Conservation (phyloP, 1,140 invertebrate genomes). For the Delia radicum region DNA sequence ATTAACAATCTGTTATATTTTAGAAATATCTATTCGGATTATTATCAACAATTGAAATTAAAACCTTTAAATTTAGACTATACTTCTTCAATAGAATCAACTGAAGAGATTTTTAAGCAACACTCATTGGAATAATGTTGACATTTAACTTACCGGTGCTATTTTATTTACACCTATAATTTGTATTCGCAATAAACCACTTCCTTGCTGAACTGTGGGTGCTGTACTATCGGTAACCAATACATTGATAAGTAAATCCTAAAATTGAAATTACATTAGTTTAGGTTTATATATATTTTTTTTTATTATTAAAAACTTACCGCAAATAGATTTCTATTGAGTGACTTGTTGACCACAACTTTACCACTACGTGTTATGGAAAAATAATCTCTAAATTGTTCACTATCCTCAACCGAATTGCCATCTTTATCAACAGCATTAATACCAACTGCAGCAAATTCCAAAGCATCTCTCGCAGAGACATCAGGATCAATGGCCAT, state of each 20-base stretch:
- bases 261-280: neutral
- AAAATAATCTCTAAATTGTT: constrained; percentile 70
- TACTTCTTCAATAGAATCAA: neutral
- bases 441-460: constrained; percentile 72
- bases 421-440: constrained; percentile 82
- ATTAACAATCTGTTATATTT: neutral
- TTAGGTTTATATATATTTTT: neutral
- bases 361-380: constrained; percentile 69
- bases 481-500: constrained; percentile 82
- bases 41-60: constrained; percentile 34
- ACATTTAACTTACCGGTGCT: constrained; percentile 59
- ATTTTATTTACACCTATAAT: constrained; percentile 79
- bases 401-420: constrained; percentile 65
- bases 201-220: constrained; percentile 70
- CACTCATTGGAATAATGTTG: neutral
- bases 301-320: constrained; percentile 30
- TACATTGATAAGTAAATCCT: constrained; percentile 64
- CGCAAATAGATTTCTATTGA: constrained; percentile 52
- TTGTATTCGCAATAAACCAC: constrained; percentile 79
- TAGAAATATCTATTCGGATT: constrained; percentile 41
- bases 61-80: neutral
- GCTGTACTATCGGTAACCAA: constrained; percentile 80
- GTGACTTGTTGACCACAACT: constrained; percentile 63
- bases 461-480: constrained; percentile 65
- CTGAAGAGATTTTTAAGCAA: neutral